These are phyloP conservation scores for Rousettus leschenaultii DNA, from an alignment of 2,113 vertebrate genomes.

Conservation along the genomic window DNA sequence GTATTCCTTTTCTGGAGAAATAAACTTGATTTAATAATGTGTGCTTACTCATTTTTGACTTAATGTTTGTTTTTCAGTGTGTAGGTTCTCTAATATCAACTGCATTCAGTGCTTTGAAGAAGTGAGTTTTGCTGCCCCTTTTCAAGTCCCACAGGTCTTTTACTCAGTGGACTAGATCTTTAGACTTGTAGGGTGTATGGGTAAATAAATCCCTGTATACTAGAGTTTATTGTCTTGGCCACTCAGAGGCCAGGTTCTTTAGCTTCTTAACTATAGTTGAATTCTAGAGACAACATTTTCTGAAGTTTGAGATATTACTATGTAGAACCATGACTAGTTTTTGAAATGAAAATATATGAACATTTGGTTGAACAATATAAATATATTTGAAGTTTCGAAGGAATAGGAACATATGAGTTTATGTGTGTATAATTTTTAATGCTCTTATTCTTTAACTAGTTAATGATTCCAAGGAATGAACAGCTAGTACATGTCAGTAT, in stretches of 20 bases:
- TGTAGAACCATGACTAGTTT: not conserved
- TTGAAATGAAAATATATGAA: not conserved
- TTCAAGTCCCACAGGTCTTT: not conserved
- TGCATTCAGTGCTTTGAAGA: not conserved
- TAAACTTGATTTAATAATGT: not conserved
- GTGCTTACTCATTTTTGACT: not conserved
- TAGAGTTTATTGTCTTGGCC: not conserved
- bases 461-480: not conserved
- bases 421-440: not conserved
- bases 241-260: not conserved
- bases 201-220: too few species aligned
- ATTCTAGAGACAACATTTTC: not conserved
- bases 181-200: too few species aligned
- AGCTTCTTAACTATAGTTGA: not conserved
- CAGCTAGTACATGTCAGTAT: not conserved
- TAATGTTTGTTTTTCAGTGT: not conserved
- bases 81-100: not conserved
- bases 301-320: not conserved
- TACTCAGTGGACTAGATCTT: not conserved
- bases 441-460: not conserved
- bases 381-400: not conserved
- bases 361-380: not conserved
- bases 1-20: not conserved
- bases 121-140: not conserved
- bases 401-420: not conserved